These are phyloP conservation scores for Brachypteracias leptosomus DNA, from an alignment of 2,113 vertebrate genomes.

Conservation along the genomic window DNA sequence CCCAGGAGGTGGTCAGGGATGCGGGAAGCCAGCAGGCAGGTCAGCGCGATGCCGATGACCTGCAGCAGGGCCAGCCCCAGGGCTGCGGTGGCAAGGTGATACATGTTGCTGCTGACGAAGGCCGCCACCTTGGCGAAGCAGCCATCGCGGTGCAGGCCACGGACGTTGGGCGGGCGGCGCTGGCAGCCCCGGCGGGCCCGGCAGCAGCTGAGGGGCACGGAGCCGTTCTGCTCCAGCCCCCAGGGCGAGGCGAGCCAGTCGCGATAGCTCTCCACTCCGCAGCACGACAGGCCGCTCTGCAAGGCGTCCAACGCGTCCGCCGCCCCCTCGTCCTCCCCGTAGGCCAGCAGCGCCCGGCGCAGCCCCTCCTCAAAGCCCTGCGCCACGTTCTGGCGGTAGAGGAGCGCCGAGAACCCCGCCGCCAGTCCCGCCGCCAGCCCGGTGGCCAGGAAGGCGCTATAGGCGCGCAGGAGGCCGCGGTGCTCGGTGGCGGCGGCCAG, in stretches of 20 bases:
- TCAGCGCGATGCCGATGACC: conserved; percentile 77
- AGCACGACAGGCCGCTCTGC: conserved; percentile 82
- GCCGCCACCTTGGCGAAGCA: conserved; percentile 84
- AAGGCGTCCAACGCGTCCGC: conserved; percentile 83
- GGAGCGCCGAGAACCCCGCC: conserved; percentile 81
- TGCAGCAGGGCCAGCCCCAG: conserved; percentile 82
- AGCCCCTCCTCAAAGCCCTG: conserved; percentile 84
- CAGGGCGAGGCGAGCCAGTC: conserved; percentile 87
- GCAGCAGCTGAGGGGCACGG: conserved; percentile 88
- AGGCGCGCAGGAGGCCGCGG: conserved; percentile 79
- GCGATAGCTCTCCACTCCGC: conserved; percentile 83
- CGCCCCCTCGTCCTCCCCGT: conserved; percentile 79
- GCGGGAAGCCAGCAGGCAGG: conserved; percentile 80
- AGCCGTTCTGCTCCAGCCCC: conserved; percentile 72
- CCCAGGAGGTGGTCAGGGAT: not conserved
- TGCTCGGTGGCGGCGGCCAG: conserved; percentile 84
- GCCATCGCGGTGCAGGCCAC: conserved; percentile 76
- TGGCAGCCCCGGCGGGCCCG: conserved; percentile 76
- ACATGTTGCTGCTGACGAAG: conserved; percentile 85
- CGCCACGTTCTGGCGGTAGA: conserved; percentile 81
- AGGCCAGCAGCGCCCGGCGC: conserved; percentile 75
- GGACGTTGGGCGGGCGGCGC: conserved; percentile 58
- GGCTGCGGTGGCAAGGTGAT: conserved; percentile 80
- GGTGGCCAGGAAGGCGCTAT: conserved; percentile 78
- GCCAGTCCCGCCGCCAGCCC: conserved; percentile 78